Percentiles rank a stretch among this genome's conserved stretches.
phyloP scores from a whole-genome alignment of 2,888 invertebrate genomes.

The Tetanocera ferruginea region DNA sequence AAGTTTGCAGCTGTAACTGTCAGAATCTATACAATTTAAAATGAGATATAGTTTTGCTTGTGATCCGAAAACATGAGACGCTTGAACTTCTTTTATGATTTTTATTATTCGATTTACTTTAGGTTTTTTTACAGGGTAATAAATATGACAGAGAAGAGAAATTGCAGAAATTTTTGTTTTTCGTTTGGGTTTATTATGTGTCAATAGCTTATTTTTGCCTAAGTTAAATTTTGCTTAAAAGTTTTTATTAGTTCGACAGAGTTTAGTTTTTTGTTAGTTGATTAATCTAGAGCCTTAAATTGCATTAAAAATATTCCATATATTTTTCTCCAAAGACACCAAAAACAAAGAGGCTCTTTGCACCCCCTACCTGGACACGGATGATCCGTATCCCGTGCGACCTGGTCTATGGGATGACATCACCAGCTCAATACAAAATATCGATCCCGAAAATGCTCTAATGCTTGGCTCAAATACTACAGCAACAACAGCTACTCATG shows the following conservation, averaged over 20 bases:
- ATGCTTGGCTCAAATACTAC: slow-evolving; percentile 77
- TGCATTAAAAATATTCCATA: too few relatives aligned
- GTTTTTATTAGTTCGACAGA: too few relatives aligned
- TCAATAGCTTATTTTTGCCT: too few relatives aligned
- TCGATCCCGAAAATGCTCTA: slow-evolving; percentile 90
- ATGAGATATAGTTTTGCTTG: not conserved
- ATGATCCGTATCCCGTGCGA: slow-evolving; percentile 85
- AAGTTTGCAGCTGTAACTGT: not conserved
- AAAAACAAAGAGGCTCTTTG: slow-evolving; percentile 69
- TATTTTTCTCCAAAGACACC: slow-evolving; percentile 59
- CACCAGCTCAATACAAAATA: slow-evolving; percentile 89
- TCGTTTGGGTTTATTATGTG: too few relatives aligned
- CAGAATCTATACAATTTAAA: not conserved
- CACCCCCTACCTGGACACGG: slow-evolving; percentile 68
- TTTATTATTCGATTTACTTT: too few relatives aligned
- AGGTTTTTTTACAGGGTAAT: too few relatives aligned
- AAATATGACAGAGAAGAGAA: too few relatives aligned
- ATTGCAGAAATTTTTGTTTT: too few relatives aligned
- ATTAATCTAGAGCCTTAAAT: too few relatives aligned
- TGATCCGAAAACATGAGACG: not conserved
- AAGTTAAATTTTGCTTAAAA: too few relatives aligned
- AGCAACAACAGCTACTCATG: slow-evolving; percentile 26
- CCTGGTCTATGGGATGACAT: slow-evolving; percentile 94
- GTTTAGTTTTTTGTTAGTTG: too few relatives aligned
- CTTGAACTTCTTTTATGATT: too few relatives aligned